Evolutionary conservation across 2,113 vertebrate genomes (phyloP), one percentile per base, ranked within the genome.

Genomic region (Macroglossus sobrinus): DNA sequence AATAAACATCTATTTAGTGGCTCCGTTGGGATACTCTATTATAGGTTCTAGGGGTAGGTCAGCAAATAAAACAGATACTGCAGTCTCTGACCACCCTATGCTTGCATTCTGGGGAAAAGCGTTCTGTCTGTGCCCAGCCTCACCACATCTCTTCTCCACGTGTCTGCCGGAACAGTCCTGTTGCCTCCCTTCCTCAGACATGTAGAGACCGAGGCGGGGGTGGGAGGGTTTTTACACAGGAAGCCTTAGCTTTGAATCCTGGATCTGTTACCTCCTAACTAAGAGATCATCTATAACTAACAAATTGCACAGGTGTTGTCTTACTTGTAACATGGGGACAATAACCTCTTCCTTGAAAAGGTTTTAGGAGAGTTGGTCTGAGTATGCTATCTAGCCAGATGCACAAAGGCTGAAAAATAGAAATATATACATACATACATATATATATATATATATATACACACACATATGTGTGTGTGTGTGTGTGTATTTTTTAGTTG

Each of bases 211-310:
- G 0, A 71, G 3, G 28, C 0, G 0, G 66, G 3, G 28, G 26
- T 21, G 30, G 16, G n/a, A n/a, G n/a, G 64, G 2, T 71, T 72
- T 74, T 78, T 75, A 63, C 1, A 68, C 21, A 45, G 11, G 18
- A 80, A 71, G 50, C 40, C 50, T 43, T 71, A 40, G 47, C 50
- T 24, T 64, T 5, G 12, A 87, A 72, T 66, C 50, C 19, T 22
- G 2, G 19, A 76, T 79, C 45, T 66, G 28, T 45, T 68, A 43
- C 18, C 13, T 50, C 16, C 64, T 79, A 79, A 95, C 18, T 61
- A 82, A 92, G 43, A 80, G 28, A 71, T 30, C 15, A 22, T 50
- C 76, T 38, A 89, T 90, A 87, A 40, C 38, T 19, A 93, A n/a
- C 24, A 47, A 55, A 2, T 24, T 47, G 18, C 8, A 21, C 64